Evolutionary conservation across 2,888 invertebrate genomes (phyloP).

Genomic region (Hermodice carunculata): DNA sequence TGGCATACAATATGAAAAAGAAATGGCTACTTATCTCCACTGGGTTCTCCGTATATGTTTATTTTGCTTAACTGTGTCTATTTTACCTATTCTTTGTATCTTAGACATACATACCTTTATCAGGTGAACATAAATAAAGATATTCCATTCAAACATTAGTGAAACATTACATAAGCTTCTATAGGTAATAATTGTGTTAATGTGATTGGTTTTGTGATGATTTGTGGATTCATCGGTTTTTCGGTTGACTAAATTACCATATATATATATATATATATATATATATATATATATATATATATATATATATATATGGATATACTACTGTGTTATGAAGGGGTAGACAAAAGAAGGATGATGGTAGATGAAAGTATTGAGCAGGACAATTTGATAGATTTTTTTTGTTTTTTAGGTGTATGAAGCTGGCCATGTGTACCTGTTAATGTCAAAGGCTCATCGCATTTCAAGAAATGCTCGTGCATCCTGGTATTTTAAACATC

Average conservation of each 20-base stretch:
- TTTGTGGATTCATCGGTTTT: background rate
- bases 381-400: background rate
- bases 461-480: slow-evolving; percentile 81
- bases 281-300: background rate
- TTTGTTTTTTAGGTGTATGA: slow-evolving; percentile 39
- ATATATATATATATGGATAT: background rate
- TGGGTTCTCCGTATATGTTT: too few species aligned
- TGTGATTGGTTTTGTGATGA: background rate
- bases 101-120: too few species aligned
- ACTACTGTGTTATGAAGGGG: background rate
- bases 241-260: background rate
- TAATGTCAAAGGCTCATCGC: slow-evolving; percentile 80
- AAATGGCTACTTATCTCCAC: too few species aligned
- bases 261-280: background rate
- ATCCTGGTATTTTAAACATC: slow-evolving; percentile 81
- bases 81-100: too few species aligned
- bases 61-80: too few species aligned
- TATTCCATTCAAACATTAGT: too few species aligned
- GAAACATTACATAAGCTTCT: too few species aligned
- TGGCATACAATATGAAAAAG: too few species aligned
- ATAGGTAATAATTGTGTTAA: too few species aligned
- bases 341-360: too few species aligned
- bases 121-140: too few species aligned
- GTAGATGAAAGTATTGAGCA: background rate
- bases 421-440: slow-evolving; percentile 75